phyloP scores from a whole-genome alignment of 2,797 vertebrate genomes.

The Fundulus diaphanus region DNA sequence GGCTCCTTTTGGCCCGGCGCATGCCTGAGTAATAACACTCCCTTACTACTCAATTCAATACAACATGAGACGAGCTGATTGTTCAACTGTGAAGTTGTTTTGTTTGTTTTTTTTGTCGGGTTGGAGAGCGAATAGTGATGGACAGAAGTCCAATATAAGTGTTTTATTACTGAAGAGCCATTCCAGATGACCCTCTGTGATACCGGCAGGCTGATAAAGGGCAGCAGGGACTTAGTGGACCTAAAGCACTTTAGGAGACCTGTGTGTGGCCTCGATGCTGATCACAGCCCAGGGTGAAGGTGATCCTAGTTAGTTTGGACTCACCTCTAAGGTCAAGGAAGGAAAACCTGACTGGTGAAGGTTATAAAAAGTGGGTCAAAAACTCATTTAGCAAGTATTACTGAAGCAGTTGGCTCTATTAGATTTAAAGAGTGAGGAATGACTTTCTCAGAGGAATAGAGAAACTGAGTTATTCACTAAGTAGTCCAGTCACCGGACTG shows the following conservation, averaged over 20 bases:
- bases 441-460: neutral
- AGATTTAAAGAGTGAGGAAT: neutral
- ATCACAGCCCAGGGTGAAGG: constrained; percentile 4
- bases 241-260: constrained; percentile 29
- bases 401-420: neutral
- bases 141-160: constrained; percentile 39
- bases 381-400: neutral
- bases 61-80: constrained; percentile 20
- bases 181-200: constrained; percentile 52
- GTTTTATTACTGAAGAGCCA: constrained; percentile 41
- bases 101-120: constrained; percentile 5
- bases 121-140: constrained; percentile 29
- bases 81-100: constrained; percentile 15
- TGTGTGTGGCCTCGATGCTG: neutral
- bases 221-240: constrained; percentile 25
- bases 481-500: neutral
- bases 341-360: constrained; percentile 1
- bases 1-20: constrained; percentile 19
- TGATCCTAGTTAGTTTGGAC: neutral
- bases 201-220: constrained; percentile 44
- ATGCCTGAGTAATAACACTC: neutral
- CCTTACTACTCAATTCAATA: constrained; percentile 21
- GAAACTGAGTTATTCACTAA: neutral
- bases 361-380: constrained; percentile 22
- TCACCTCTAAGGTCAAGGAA: neutral